Evolutionary conservation across 1,140 invertebrate genomes (phyloP).

Genomic region (Drosophila pachea): DNA sequence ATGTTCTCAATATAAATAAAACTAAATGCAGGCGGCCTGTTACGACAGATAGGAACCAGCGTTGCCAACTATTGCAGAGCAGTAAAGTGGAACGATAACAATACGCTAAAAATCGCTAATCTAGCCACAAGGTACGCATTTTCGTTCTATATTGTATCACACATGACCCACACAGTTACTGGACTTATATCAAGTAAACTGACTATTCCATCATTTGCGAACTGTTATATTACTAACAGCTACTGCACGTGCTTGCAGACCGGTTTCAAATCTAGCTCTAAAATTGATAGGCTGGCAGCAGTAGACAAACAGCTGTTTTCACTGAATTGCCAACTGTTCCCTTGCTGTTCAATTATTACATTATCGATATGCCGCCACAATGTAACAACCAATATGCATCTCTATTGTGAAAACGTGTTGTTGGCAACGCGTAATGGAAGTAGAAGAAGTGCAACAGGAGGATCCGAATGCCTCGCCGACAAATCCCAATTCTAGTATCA

Average conservation of each 20-base stretch:
- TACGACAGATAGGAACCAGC: slow-evolving; percentile 33
- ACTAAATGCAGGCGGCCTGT: slow-evolving; percentile 37
- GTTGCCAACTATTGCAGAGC: slow-evolving; percentile 19
- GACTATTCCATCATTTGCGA: too few relatives aligned
- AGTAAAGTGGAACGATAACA: background rate
- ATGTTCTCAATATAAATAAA: slow-evolving; percentile 46
- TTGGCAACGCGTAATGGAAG: slow-evolving; percentile 33
- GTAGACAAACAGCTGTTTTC: background rate
- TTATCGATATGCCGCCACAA: slow-evolving; percentile 5
- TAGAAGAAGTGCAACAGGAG: slow-evolving; percentile 33
- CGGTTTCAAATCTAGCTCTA: too few relatives aligned
- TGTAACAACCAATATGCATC: background rate
- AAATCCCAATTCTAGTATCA: slow-evolving; percentile 54
- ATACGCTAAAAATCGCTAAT: background rate
- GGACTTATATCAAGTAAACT: too few relatives aligned
- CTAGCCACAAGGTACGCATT: too few relatives aligned
- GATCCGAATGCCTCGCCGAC: background rate
- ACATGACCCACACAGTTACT: too few relatives aligned
- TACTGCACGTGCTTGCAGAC: too few relatives aligned
- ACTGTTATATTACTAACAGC: too few relatives aligned
- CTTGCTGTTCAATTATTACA: background rate
- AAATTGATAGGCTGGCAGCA: background rate
- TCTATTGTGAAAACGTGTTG: slow-evolving; percentile 31
- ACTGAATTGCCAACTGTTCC: background rate
- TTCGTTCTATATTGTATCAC: too few relatives aligned